Base-by-base conservation (phyloP, 2,888 invertebrate genomes). In the Uloborus plumipes region DNA sequence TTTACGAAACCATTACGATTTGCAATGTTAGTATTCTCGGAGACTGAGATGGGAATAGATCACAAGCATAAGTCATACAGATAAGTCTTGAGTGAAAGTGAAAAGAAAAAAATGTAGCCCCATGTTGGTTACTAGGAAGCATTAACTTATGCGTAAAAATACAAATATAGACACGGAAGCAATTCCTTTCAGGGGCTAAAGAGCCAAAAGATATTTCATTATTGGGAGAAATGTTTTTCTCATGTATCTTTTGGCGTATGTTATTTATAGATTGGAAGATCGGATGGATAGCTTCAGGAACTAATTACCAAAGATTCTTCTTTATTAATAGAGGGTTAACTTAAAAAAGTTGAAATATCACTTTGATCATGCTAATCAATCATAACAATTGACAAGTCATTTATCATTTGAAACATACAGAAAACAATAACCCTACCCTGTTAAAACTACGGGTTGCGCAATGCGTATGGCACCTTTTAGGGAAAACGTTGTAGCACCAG, bases 21-120 rank as follows among this genome's bases (percentile, higher is more conserved):
- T 58, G 55, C 55, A 65, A 71, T 58, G 78, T 78, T 71, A 78
- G 79, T 73, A 79, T 79, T 79, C 79, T 53, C 62, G 79, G 65
- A 20, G 66, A 53, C 49, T 51, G 58, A 71, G 78, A 77, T 39
- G 61, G 26, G 26, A 64, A 77, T 77, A 58, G 58, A 78, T 78
- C 78, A 71, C 59, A 75, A 66, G 55, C 18, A 59, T 58, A 78
- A 78, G 72, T 78, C 71, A 71, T 59, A 66, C 59, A 31, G 39
- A 39, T 47, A 53, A 20, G 73, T 51, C 61, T 26, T 20, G 26
- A 72, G 51, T 20, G n/a, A 7, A 47, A 39, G 14, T 9, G 31
- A 22, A 59, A 31, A 22, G 39, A 51, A 50, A 22, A 47, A 22
- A 15, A 22, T 50, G 14, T 15, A 47, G 62, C 51, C 62, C 51